Base-by-base conservation (phyloP, 2,113 vertebrate species). In the Tyto alba region DNA sequence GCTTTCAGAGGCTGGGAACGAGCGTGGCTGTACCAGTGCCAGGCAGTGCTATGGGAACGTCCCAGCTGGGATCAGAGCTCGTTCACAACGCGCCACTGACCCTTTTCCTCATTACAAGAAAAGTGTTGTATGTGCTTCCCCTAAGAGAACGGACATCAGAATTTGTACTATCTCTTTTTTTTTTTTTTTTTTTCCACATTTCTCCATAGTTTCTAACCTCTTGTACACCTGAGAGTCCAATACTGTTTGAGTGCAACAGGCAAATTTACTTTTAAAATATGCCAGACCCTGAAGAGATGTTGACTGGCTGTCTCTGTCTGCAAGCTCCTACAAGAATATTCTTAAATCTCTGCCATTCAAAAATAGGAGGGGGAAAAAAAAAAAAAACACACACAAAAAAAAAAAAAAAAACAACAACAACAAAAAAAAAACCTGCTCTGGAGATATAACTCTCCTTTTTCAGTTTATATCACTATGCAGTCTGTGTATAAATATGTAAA, bases 11-110 rank as follows among this genome's bases (percentile, higher is more conserved):
- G 11, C 40, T 47, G 59, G 47, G 47, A 93, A 64, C 20, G 25
- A 60, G 30, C 0, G 5, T 0, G 0, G 63, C 73, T 66, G 45
- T 34, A 40, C 40, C 19, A 20, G 2, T 16, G 52, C 30, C 53
- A 73, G 26, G 22, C 2, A 18, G n/a, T 14, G 26, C 73, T 23
- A 22, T 10, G 17, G 43, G 7, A 93, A 32, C 5, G 4, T 13
- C 50, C 69, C 69, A 71, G 38, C 14, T 41, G 69, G 36, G 21
- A 41, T 32, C 66, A 57, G 11, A 71, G 27, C 69, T 41, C 4
- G 0, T n/a, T 7, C 69, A n/a, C 30, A 62, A 56, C 67, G 26
- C 4, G 2, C 53, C 25, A 29, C 29, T 6, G 22, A 69, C 13
- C 30, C n/a, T 34, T 41, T 22, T 32, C 38, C 16, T 40, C 68